Evolutionary conservation across 2,888 invertebrate species (phyloP).

Genomic region (Tetramorium bicarinatum): DNA sequence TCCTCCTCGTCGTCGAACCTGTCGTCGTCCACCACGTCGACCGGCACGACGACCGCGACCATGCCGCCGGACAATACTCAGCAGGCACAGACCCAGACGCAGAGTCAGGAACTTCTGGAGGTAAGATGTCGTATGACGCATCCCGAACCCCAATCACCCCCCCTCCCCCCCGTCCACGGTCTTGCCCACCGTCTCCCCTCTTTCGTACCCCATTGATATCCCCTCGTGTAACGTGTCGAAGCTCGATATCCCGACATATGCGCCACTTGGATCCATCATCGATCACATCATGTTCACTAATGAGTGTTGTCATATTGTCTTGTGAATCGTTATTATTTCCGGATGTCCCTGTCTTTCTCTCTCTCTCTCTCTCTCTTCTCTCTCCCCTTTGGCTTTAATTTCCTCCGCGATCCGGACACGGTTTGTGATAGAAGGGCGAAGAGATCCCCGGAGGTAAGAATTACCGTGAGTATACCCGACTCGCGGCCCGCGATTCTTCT

Average conservation of each 20-base stretch:
- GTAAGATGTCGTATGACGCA: conserved; percentile 84
- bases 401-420: conserved; percentile 40
- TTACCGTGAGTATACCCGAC: conserved; percentile 50
- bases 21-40: conserved; percentile 62
- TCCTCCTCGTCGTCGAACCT: conserved; percentile 67
- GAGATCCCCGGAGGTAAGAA: conserved; percentile 72
- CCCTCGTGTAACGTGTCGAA: conserved; percentile 44
- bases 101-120: conserved; percentile 86
- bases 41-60: conserved; percentile 70
- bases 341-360: conserved; percentile 52
- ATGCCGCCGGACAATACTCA: conserved; percentile 81
- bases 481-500: conserved; percentile 52
- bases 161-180: conserved; percentile 10
- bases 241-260: conserved; percentile 64
- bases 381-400: conserved; percentile 31
- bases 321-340: conserved; percentile 62
- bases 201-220: conserved; percentile 9
- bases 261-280: conserved; percentile 61
- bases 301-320: conserved; percentile 68
- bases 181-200: conserved; percentile 28
- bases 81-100: conserved; percentile 84
- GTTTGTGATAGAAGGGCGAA: conserved; percentile 55
- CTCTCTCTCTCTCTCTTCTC: conserved; percentile 42
- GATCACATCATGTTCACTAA: conserved; percentile 72
- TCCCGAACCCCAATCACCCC: conserved; percentile 23